Base-by-base conservation (phyloP, 2,888 invertebrate genomes). In the Tenthredo notha region DNA sequence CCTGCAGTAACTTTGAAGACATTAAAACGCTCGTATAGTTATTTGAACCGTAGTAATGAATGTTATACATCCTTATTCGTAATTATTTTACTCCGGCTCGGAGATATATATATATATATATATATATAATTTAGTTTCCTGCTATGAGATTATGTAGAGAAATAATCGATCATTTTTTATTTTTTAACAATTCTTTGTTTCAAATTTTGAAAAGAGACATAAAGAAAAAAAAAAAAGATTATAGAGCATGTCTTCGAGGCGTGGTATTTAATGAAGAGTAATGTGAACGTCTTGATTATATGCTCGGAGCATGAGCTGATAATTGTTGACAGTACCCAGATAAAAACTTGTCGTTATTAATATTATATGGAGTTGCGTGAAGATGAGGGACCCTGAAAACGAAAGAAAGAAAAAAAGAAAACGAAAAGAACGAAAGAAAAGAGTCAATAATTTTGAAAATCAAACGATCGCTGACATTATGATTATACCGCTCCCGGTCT, bases 291-390 rank as follows among this genome's bases (percentile, higher is more conserved):
- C 37, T 37, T 37, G 37, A 37, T 37, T 0, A 37, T 37, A 80
- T 80, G 83, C 83, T 67, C 40, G 83, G 50, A 83, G 83, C 83
- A 83, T 83, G 83, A 83, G 80, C 80, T 80, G 61, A 80, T 80
- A 80, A 37, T 80, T 77, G 54, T 77, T 77, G 54, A 77, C 77
- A 54, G 77, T 77, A 77, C 77, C 54, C 77, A 77, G 77, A 77
- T 77, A 77, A 77, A 77, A 77, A 77, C 77, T 77, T 50, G 25
- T 33, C 77, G 37, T 25, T 77, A 54, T 67, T 12, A 54, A 54
- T 54, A n/a, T 54, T 15, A 67, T 40, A 74, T 74, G 43, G 77
- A 77, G 50, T 77, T 54, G 77, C 77, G 50, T 54, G 77, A 77
- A 77, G 77, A 77, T 77, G 77, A 77, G 50, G 67, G 15, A 58